phyloP scores from a whole-genome alignment of 2,888 invertebrate species.

The Pheosia gnoma region DNA sequence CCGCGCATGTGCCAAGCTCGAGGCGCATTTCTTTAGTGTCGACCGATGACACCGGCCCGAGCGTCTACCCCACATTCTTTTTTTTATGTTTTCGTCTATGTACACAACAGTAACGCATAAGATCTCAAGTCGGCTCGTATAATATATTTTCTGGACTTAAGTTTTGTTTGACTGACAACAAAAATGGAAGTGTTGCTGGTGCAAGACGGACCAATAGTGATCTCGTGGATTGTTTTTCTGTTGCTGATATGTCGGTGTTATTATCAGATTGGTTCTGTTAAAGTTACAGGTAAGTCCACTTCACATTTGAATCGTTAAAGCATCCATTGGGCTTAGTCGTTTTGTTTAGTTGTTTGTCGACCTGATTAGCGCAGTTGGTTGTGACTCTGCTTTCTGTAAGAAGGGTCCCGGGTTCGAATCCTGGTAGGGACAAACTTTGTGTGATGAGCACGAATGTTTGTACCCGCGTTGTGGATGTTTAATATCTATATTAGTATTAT shows the following conservation, averaged over 20 bases:
- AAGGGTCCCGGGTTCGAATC: too few species aligned
- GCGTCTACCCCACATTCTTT: constrained; percentile 66
- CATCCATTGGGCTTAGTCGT: too few species aligned
- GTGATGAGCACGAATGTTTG: too few species aligned
- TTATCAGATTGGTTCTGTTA: constrained; percentile 62
- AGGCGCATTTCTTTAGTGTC: constrained; percentile 74
- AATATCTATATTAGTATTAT: too few species aligned
- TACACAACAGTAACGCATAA: constrained; percentile 15
- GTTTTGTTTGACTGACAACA: constrained; percentile 40
- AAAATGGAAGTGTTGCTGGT: constrained; percentile 65
- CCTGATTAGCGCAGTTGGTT: too few species aligned
- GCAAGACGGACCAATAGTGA: constrained; percentile 72
- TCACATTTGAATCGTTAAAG: background rate
- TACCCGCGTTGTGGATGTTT: too few species aligned
- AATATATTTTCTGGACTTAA: constrained; percentile 9
- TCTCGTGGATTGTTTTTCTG: constrained; percentile 77
- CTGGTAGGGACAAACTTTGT: too few species aligned
- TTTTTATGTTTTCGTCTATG: constrained; percentile 29
- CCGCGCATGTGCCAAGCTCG: constrained; percentile 73
- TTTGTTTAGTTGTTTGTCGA: too few species aligned
- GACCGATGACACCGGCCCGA: constrained; percentile 74
- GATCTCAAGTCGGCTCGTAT: constrained; percentile 19
- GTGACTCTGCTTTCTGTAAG: too few species aligned
- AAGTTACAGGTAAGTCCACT: constrained; percentile 48
- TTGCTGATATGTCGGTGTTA: constrained; percentile 75